Evolutionary conservation across 2,113 vertebrate species (phyloP).

Genomic region (Thinocorus orbignyianus): DNA sequence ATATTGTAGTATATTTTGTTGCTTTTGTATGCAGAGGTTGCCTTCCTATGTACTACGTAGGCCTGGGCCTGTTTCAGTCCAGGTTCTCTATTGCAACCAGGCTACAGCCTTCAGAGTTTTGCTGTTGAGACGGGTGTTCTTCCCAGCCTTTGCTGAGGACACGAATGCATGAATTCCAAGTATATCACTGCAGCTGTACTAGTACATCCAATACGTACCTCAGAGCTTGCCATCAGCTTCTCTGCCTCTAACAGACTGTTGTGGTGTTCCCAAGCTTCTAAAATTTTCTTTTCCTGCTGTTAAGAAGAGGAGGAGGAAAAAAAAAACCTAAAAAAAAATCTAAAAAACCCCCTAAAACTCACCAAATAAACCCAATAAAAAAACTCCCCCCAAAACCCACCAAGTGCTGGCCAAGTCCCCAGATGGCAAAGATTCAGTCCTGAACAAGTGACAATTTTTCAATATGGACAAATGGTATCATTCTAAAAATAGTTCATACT

Average conservation of each 20-base stretch:
- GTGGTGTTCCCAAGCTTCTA: neutral
- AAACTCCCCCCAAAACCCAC: neutral
- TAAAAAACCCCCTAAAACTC: neutral
- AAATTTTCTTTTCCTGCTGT: neutral
- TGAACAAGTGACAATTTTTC: neutral
- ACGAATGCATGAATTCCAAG: neutral
- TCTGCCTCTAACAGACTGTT: neutral
- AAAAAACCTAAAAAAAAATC: no score
- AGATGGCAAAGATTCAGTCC: neutral
- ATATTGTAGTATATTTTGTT: neutral
- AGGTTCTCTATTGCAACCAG: neutral
- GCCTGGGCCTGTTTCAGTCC: neutral
- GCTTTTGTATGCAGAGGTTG: neutral
- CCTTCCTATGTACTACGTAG: neutral
- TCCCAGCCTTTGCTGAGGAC: neutral
- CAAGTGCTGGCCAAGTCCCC: neutral
- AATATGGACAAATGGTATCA: neutral
- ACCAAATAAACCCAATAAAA: neutral
- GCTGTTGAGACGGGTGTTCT: neutral
- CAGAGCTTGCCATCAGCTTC: neutral
- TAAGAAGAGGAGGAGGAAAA: neutral
- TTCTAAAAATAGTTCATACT: conserved; percentile 11
- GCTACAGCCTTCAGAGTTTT: neutral
- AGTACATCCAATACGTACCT: neutral
- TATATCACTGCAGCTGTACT: rapidly evolving